A percentile compares a stretch with the other conserved stretches of the same genome.
These are phyloP conservation scores for Zosterops hypoxanthus DNA, from an alignment of 2,113 vertebrate species.

Conservation along the genomic window DNA sequence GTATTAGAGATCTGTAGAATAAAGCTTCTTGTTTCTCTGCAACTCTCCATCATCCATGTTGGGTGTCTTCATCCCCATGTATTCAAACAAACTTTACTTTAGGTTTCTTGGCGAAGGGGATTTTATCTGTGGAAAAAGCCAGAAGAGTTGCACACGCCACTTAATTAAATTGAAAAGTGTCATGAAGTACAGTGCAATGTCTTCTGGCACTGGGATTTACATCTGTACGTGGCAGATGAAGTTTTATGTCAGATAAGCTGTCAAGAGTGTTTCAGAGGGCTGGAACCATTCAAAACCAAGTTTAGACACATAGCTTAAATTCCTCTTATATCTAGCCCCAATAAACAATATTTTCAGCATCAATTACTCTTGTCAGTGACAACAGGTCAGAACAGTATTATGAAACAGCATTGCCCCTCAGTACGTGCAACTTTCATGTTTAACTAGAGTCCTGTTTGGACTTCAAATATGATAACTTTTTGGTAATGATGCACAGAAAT, in stretches of 20 bases:
- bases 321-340: not conserved
- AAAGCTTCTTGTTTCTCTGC: not conserved
- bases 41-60: not conserved
- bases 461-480: not conserved
- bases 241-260: not conserved
- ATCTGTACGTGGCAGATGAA: not conserved
- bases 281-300: not conserved
- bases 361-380: not conserved
- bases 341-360: not conserved
- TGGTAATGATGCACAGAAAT: not conserved
- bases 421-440: not conserved
- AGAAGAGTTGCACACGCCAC: not conserved
- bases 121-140: not conserved
- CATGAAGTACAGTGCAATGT: not conserved
- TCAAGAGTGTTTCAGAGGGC: not conserved
- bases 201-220: not conserved
- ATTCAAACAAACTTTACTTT: not conserved
- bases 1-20: not conserved
- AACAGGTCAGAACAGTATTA: not conserved
- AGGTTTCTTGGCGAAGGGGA: not conserved
- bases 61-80: not conserved
- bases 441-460: not conserved
- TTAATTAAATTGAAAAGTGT: not conserved
- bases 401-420: accelerated
- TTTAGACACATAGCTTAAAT: not conserved